Conservation (phyloP, 2,113 vertebrate genomes). For the Oenanthe melanoleuca region DNA sequence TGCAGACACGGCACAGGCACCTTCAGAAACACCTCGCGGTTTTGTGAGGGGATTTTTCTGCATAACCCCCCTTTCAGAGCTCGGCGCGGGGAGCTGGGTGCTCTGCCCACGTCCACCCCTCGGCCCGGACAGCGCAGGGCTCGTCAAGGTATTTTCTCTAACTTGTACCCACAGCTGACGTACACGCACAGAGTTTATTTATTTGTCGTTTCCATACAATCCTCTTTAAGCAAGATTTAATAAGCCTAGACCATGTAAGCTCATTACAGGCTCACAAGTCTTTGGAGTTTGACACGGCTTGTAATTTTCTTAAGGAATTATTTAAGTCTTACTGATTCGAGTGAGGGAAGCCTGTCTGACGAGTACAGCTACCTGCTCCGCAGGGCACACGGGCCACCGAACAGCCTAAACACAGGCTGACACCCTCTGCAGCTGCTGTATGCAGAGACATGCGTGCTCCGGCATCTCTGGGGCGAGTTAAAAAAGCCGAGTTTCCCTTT, state of each 20-base stretch:
- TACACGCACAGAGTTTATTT: neutral
- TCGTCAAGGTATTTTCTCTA: neutral
- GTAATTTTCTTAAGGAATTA: constrained; percentile 3
- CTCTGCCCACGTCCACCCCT: neutral
- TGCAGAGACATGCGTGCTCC: fast-evolving
- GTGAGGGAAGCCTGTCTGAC: neutral
- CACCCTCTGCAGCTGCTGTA: neutral
- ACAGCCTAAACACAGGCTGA: neutral
- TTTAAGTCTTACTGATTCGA: neutral
- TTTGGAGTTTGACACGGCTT: neutral
- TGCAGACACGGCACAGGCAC: fast-evolving
- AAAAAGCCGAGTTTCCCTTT: neutral
- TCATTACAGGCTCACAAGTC: neutral
- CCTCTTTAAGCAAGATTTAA: neutral
- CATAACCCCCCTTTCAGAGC: neutral
- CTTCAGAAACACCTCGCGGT: fast-evolving
- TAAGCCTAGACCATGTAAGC: neutral
- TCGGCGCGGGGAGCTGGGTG: neutral
- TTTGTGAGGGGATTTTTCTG: neutral
- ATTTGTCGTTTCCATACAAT: neutral
- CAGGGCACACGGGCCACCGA: neutral
- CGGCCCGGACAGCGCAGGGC: fast-evolving
- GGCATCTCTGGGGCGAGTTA: fast-evolving
- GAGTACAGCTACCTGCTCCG: neutral
- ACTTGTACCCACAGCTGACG: neutral